Evolutionary conservation across 35 echinoderm and acorn worm genomes (phyloP), one percentile per base, ranked within the genome.

Genomic region (Amphiura filiformis): DNA sequence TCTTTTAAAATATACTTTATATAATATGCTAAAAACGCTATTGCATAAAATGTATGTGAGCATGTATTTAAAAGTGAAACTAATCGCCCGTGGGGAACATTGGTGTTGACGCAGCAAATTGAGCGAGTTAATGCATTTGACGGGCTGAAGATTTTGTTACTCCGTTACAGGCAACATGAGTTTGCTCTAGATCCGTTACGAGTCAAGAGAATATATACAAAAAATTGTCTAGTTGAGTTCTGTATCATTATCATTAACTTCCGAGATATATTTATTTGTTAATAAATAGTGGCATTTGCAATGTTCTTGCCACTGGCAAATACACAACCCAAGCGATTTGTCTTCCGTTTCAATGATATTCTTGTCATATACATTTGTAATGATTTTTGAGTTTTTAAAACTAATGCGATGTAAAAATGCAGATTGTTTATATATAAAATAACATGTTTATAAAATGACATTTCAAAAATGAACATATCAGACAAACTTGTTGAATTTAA

Each of bases 61-160:
- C 61, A 30, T 70, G 9, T 70, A 70, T 70, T 70, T 70, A 70
- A 70, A 70, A 70, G 26, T 70, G 61, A 70, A 70, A 13, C 61
- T 26, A 70, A 70, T 70, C 61, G 61, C 61, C 61, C 61, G 61
- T 70, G 61, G 61, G 41, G 61, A 70, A 30, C 61, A 30, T 70
- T 70, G 7, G 28, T 70, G 61, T 70, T 70, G 7, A 70, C 61
- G 61, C 26, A 70, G 61, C 28, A 70, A 70, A 70, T 70, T 70
- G 61, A 70, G 61, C 61, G 61, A 70, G 61, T 70, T 70, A 70
- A 70, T 70, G 61, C 61, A 70, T 70, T 70, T 30, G 28, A 18
- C 15, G 61, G 7, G 61, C 7, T 70, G 61, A 23, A 70, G 61
- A 70, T 70, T 13, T 70, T 5, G 28, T 70, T 70, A 70, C 61